phyloP scores from a whole-genome alignment of 2,797 vertebrate genomes.

The Spinus pinus region DNA sequence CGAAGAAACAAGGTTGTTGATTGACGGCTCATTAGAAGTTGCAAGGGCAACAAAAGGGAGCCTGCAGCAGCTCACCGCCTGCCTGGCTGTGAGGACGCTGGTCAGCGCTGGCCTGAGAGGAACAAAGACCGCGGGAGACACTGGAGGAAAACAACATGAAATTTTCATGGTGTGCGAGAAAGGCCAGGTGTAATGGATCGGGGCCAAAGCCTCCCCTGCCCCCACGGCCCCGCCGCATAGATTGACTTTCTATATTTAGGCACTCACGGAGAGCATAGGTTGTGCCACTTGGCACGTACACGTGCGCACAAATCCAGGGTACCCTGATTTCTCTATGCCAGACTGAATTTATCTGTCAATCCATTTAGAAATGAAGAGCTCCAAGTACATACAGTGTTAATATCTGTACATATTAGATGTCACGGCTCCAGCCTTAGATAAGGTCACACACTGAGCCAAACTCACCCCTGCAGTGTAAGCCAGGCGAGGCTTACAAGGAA shows the following conservation, averaged over 20 bases:
- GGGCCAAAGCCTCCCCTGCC: slow-evolving; percentile 57
- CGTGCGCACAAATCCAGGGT: not conserved
- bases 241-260: slow-evolving; percentile 58
- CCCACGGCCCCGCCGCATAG: not conserved
- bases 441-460: slow-evolving; percentile 16
- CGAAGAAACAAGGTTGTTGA: slow-evolving; percentile 61
- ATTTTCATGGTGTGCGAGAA: slow-evolving; percentile 69
- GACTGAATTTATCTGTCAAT: not conserved
- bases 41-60: slow-evolving; percentile 56
- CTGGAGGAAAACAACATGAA: slow-evolving; percentile 70
- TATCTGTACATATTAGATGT: slow-evolving; percentile 23
- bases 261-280: not conserved
- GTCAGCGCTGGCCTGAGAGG: slow-evolving; percentile 67
- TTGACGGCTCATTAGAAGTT: slow-evolving; percentile 67
- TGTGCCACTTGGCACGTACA: slow-evolving; percentile 32
- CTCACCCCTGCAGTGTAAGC: not conserved
- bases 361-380: slow-evolving; percentile 2
- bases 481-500: not conserved
- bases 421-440: not conserved
- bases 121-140: slow-evolving; percentile 70
- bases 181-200: slow-evolving; percentile 72
- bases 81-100: slow-evolving; percentile 53
- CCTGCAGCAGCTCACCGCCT: slow-evolving; percentile 9
- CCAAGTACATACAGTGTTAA: not conserved
- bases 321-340: not conserved